Evolutionary conservation across 2,888 invertebrate species (phyloP).

Genomic region (Drosophila yooni): DNA sequence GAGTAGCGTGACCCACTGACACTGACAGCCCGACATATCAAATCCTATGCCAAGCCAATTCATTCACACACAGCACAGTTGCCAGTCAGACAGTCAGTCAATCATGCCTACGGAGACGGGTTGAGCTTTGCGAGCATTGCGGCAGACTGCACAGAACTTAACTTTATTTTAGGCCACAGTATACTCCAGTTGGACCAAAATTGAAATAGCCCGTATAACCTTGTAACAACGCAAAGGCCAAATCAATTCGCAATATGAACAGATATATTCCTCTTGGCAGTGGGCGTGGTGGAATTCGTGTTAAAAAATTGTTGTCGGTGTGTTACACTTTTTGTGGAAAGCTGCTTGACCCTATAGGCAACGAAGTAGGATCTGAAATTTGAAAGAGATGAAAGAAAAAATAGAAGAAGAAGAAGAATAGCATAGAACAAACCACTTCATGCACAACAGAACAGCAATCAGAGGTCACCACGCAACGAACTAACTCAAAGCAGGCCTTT

Average conservation of each 20-base stretch:
- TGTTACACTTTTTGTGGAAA: slow-evolving; percentile 54
- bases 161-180: slow-evolving; percentile 64
- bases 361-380: slow-evolving; percentile 37
- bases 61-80: slow-evolving; percentile 34
- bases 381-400: neutral
- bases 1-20: slow-evolving; percentile 47
- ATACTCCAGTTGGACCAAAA: slow-evolving; percentile 15
- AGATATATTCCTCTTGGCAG: slow-evolving; percentile 9
- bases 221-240: slow-evolving; percentile 28
- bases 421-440: slow-evolving; percentile 55
- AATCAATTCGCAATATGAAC: slow-evolving; percentile 4
- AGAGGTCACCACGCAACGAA: slow-evolving; percentile 26
- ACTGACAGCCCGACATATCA: slow-evolving; percentile 13
- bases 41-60: slow-evolving; percentile 26
- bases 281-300: slow-evolving; percentile 31
- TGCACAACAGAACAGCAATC: slow-evolving; percentile 51
- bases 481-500: slow-evolving; percentile 22
- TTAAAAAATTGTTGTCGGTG: slow-evolving; percentile 71
- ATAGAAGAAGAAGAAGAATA: slow-evolving; percentile 4
- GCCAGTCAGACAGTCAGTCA: slow-evolving; percentile 17
- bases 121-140: slow-evolving; percentile 23
- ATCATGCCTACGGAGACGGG: slow-evolving; percentile 2
- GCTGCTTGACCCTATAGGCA: slow-evolving; percentile 74
- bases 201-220: slow-evolving; percentile 5
- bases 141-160: slow-evolving; percentile 64